Evolutionary conservation across 2,888 invertebrate genomes (phyloP), one percentile per base, ranked within the genome.

Genomic region (Microctonus hyperodae): DNA sequence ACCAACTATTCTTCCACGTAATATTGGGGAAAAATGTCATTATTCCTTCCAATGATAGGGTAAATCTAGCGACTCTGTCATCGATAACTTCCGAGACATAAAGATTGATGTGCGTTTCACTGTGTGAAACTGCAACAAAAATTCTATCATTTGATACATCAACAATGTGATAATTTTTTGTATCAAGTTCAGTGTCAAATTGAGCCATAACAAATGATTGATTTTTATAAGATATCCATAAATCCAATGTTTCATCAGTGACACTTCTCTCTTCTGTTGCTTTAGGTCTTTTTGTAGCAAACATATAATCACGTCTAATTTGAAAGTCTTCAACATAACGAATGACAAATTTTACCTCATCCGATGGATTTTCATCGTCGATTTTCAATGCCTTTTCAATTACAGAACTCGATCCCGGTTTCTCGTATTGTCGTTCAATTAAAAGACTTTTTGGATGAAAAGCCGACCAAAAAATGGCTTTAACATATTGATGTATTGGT

Each of bases 11-110:
- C 76, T 90, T 90, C 91, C 92, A 94, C 48, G 92, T 92, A 10
- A 88, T 88, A 78, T 92, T 91, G 0, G 94, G 94, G 81, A 94
- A 93, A 82, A 92, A 95, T 75, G 92, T 93, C 74, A 96, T 87
- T 61, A 96, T 89, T 75, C 91, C 89, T 75, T 92, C 91, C 72
- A 96, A 85, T 5, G 95, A 95, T 69, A 93, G 84, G 0, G 91
- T 89, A 79, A 95, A 96, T 76, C 88, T 88, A 31, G 84, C 83
- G 2, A 87, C 87, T 68, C 87, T 88, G 65, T 90, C 87, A 73
- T 88, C 86, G 80, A 88, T 87, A 70, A 87, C 85, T 80, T 92
- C 92, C 0, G 95, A 94, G 60, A 95, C 91, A 78, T 95, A 96
- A 65, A 97, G 86, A 83, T 95, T 90, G 3, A 93, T 90, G 23